Base-by-base conservation (phyloP, 1,140 invertebrate species). In the Drosophila navojoa region DNA sequence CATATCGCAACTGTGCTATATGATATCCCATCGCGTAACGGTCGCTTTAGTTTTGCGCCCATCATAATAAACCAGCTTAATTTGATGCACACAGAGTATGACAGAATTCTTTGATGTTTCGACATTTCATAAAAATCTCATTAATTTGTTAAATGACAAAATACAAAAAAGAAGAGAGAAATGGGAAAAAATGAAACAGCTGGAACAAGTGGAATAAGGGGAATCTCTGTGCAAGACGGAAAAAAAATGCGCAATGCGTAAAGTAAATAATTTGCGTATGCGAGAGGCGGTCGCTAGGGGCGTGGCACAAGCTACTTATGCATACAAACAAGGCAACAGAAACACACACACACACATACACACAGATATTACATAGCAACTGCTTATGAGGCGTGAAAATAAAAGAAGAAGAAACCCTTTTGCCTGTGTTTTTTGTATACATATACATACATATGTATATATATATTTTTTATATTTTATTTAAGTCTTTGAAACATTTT, bases 51-150 rank as follows among this genome's bases (percentile, higher is more conserved):
- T 81, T 79, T 29, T 32, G 13, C 25, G 22, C 9, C 53, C 71
- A 49, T 45, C 77, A 44, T 76, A 71, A 87, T 87, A 73, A 74
- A 59, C 82, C 71, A 66, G 64, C 68, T 72, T 86, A 86, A 86
- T 86, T 86, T 82, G 55, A 68, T 73, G 71, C 53, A 35, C 55
- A 63, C 16, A 22, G 45, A 52, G 71, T 63, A 50, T 54, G 44
- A 16, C 10, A 66, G 55, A 86, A 77, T 77, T 71, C 81, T 85
- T 85, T 85, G 81, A 85, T 86, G 81, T 85, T 53, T 61, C 45
- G 47, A 64, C 49, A 60, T 70, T 53, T 53, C 44, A 76, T 73
- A 79, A 76, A 81, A 76, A 58, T 60, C 74, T 76, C 67, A 78
- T 81, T 78, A 81, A 66, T 81, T 76, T 86, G 42, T 60, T 63